These are phyloP conservation scores for Pelecanoides urinatrix DNA, from an alignment of 2,113 vertebrate genomes.

Conservation along the genomic window DNA sequence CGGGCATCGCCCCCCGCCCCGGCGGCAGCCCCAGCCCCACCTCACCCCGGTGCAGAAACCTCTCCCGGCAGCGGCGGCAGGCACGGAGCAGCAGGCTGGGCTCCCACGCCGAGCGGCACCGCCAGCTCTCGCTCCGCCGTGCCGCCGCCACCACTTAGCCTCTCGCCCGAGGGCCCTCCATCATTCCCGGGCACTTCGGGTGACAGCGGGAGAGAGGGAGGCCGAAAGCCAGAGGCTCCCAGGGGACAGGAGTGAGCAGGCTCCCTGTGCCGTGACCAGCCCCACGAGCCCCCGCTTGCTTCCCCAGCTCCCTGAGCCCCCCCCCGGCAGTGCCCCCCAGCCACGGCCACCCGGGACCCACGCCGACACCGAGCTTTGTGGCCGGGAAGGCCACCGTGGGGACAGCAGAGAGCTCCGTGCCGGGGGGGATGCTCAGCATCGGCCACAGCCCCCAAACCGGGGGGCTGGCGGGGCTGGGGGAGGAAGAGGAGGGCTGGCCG, in stretches of 20 bases:
- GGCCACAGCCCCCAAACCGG: not conserved
- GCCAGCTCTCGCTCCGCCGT: not conserved
- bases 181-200: slow-evolving; percentile 1
- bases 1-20: rapidly evolving
- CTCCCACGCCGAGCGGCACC: not conserved
- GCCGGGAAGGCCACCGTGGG: not conserved
- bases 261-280: not conserved
- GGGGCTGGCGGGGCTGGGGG: not conserved
- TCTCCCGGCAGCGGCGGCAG: not conserved
- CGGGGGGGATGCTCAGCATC: not conserved
- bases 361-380: rapidly evolving
- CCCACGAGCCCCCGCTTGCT: rapidly evolving
- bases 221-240: not conserved
- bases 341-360: rapidly evolving
- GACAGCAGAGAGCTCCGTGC: not conserved
- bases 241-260: not conserved
- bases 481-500: not conserved
- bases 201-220: slow-evolving; percentile 6
- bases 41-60: not conserved
- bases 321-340: not conserved
- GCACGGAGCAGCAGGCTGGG: not conserved
- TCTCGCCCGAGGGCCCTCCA: slow-evolving; percentile 10
- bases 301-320: not conserved
- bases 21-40: not conserved
- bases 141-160: slow-evolving; percentile 11